Base-by-base conservation (phyloP, 1,140 invertebrate species). In the Psilanteris sp. region DNA sequence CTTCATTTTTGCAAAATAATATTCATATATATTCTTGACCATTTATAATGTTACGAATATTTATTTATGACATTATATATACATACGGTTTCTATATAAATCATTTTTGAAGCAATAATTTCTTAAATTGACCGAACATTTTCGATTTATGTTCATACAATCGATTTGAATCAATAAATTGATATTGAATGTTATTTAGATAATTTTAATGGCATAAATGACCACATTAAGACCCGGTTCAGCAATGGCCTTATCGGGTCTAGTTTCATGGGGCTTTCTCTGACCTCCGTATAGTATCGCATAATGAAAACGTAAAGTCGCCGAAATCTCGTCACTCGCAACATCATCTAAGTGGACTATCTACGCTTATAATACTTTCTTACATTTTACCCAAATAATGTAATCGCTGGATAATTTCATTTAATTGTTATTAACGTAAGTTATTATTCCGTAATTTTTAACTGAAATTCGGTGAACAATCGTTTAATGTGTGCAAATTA, bases 321-420 rank as follows among this genome's bases (percentile, higher is more conserved):
- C 57, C 57, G 15, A 62, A 62, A 62, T 41, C 57, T 62, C 43
- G 44, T 50, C 44, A 41, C 29, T 27, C 18, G 29, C 54, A 24
- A 29, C 16, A 11, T 3, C 10, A 10, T 3, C 29, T 54, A 57
- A 57, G 43, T 61, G 14, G 41, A 48, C 1, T 36, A 61, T 48
- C 43, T 37, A 10, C 55, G 18, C 22, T 57, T 15, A 16, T 55
- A 41, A 54, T 54, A 54, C 34, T 39, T 54, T 14, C 34, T 54
- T 4, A 13, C 16, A 18, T 43, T 61, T 61, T 61, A n/a, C 55
- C 55, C 37, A n/a, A n/a, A 34, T 16, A 9, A 39, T 41, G 44
- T n/a, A n/a, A n/a, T n/a, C n/a, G n/a, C n/a, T n/a, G n/a, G n/a
- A n/a, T n/a, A n/a, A n/a, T n/a, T n/a, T n/a, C n/a, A n/a, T n/a